Base-by-base conservation (phyloP, 2,113 vertebrate genomes). In the Paracanthobrama guichenoti region DNA sequence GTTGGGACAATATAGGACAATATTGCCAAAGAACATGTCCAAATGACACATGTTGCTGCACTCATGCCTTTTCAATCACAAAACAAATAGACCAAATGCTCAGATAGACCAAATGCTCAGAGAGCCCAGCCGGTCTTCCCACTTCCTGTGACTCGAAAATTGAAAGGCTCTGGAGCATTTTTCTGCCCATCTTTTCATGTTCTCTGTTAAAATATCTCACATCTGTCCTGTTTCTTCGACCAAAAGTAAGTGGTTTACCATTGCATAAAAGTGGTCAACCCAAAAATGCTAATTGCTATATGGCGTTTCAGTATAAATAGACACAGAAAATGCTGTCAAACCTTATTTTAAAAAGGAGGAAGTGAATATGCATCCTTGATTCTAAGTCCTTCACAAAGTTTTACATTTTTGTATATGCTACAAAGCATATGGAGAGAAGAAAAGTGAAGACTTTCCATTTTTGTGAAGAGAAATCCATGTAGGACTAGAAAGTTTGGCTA, bases 261-360 rank as follows among this genome's bases (percentile, higher is more conserved):
- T 86, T 85, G 91, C 92, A 90, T 92, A 93, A 93, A 93, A 92
- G 93, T 89, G 92, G 92, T 89, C 66, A 84, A 90, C 92, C 93
- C 85, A 81, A 91, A 91, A 92, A 93, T 93, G 88, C 90, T 94
- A 92, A 93, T 92, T 94, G 90, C 89, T 79, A 86, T 86, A 87
- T 92, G 89, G 92, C 88, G 59, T 91, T 86, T 89, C 12, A 83
- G 87, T 93, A 92, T 87, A 93, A 93, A 93, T 92, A 91, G 92
- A 82, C 86, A 55, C 86, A 64, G 86, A 90, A 90, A 90, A 89
- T 77, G 55, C 89, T 88, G 90, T 90, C 88, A 86, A 91, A 86
- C 64, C 87, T 88, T 71, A 88, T 92, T 91, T 86, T 88, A 87
- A 88, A 88, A 88, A 86, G 89, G 82, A 87, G 89, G 88, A 91